phyloP scores from a whole-genome alignment of 2,797 vertebrate genomes.

The Galagoides demidoff region DNA sequence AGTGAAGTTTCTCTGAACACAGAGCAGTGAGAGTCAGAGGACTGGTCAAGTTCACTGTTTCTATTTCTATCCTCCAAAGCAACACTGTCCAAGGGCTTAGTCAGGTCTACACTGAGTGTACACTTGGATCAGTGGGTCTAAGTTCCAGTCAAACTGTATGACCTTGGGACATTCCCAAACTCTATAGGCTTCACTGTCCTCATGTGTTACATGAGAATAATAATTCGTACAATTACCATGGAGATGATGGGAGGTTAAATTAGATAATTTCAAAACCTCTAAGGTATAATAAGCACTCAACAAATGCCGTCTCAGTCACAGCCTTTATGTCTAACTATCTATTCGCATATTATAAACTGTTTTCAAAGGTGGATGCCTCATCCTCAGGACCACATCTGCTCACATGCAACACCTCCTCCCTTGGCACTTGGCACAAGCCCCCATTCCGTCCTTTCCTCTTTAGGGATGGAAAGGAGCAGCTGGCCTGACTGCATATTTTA shows the following conservation, averaged over 20 bases:
- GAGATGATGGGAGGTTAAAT: background rate
- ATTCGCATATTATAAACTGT: background rate
- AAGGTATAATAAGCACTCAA: background rate
- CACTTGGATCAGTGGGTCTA: background rate
- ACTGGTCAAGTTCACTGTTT: background rate
- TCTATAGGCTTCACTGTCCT: background rate
- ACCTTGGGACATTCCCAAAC: background rate
- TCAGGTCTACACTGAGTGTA: background rate
- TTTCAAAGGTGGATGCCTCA: background rate
- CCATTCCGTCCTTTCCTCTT: conserved; percentile 30
- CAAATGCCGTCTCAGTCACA: background rate
- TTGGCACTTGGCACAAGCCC: background rate
- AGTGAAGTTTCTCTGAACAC: background rate
- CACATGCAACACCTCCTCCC: background rate
- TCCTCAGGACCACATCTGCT: background rate
- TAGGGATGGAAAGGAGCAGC: conserved; percentile 55
- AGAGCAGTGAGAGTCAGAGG: background rate
- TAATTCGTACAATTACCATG: background rate
- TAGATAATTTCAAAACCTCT: background rate
- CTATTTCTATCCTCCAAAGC: background rate
- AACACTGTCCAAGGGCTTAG: background rate
- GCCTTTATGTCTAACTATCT: background rate
- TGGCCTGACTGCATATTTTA: conserved; percentile 51
- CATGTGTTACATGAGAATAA: conserved; percentile 20
- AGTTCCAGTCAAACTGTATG: background rate